These are phyloP conservation scores for Octopus bimaculoides DNA, from an alignment of 1,140 invertebrate genomes.

Conservation along the genomic window DNA sequence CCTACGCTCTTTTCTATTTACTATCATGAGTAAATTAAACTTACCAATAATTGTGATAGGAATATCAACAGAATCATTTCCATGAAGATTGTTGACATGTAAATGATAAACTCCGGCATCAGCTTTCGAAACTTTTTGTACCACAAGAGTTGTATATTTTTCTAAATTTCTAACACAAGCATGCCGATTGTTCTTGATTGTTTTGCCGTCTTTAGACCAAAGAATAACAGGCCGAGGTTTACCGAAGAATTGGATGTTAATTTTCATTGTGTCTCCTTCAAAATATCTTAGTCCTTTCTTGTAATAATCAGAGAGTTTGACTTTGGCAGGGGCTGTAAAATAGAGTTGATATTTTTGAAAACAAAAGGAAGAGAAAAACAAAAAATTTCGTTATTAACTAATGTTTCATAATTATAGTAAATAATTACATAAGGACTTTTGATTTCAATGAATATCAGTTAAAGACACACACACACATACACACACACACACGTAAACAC, in stretches of 20 bases:
- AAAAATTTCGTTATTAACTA: no score
- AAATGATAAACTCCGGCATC: constrained; percentile 93
- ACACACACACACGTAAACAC: no score
- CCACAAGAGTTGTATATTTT: constrained; percentile 88
- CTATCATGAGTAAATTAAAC: constrained; percentile 27
- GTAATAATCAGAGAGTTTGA: constrained; percentile 94
- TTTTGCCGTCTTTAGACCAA: constrained; percentile 91
- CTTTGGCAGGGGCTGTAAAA: constrained; percentile 81
- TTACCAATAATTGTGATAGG: constrained; percentile 91
- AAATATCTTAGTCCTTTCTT: constrained; percentile 94
- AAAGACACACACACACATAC: no score
- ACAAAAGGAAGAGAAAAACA: constrained; percentile 10
- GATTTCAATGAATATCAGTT: no score
- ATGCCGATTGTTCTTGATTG: constrained; percentile 77
- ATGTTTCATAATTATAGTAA: no score
- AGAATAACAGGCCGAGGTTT: constrained; percentile 88
- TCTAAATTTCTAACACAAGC: constrained; percentile 75
- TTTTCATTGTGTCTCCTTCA: constrained; percentile 94
- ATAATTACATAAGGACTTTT: no score
- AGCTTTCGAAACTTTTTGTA: constrained; percentile 84
- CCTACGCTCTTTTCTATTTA: no score
- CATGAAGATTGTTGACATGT: constrained; percentile 94
- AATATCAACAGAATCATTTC: constrained; percentile 87
- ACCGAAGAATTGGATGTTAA: constrained; percentile 97
- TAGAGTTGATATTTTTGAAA: neutral